Percentiles rank a stretch among this genome's conserved stretches.
phyloP scores from a whole-genome alignment of 2,113 vertebrate species.

The Ceyx margarethae region DNA sequence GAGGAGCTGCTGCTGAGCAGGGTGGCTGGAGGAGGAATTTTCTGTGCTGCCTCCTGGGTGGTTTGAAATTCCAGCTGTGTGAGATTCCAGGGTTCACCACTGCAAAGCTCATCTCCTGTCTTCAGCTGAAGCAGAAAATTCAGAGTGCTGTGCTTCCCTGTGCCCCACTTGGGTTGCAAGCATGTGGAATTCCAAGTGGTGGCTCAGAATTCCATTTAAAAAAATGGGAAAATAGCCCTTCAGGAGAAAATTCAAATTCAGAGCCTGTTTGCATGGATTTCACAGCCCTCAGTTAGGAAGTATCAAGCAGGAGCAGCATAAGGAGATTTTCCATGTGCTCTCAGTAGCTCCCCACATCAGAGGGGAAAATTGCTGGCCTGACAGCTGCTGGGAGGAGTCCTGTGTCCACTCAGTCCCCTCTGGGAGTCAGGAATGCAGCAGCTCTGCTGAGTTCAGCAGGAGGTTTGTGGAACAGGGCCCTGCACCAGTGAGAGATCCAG shows the following conservation, averaged over 20 bases:
- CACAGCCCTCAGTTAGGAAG: not conserved
- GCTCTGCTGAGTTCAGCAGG: not conserved
- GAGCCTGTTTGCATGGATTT: not conserved
- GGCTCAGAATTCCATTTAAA: not conserved
- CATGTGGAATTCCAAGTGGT: not conserved
- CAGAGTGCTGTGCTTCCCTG: not conserved
- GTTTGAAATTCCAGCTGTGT: not conserved
- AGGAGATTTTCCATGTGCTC: not conserved
- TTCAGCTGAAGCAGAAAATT: not conserved
- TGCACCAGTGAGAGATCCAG: too few relatives aligned
- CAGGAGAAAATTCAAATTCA: not conserved
- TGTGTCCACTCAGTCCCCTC: not conserved
- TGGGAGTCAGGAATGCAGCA: not conserved
- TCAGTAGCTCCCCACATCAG: not conserved
- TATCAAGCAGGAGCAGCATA: not conserved
- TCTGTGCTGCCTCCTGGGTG: not conserved
- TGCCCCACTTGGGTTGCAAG: not conserved
- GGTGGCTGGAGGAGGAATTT: not conserved
- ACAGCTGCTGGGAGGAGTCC: not conserved
- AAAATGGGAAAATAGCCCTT: not conserved
- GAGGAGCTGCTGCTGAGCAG: not conserved
- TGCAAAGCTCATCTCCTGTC: not conserved
- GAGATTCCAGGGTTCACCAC: not conserved
- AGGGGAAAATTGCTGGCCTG: not conserved
- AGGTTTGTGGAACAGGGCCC: not conserved